Evolutionary conservation across 2,113 vertebrate genomes (phyloP).

Genomic region (Daphoenositta chrysoptera): DNA sequence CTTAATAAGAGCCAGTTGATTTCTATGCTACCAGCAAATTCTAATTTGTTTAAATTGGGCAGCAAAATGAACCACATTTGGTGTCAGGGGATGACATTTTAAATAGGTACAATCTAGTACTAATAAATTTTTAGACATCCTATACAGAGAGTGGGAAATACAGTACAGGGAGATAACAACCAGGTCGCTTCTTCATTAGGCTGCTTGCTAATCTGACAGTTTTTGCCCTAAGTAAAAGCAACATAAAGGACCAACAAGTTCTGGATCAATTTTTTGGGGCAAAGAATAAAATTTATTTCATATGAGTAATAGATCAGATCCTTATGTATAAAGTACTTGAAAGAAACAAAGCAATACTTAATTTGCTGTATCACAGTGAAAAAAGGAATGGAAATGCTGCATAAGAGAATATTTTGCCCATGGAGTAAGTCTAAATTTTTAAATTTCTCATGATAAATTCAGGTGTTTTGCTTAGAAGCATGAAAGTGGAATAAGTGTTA

Average conservation of each 20-base stretch:
- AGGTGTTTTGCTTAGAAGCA: background rate
- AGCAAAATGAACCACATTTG: background rate
- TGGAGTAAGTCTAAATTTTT: background rate
- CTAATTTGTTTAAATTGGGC: background rate
- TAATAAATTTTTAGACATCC: background rate
- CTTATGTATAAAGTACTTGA: background rate
- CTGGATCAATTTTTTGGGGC: background rate
- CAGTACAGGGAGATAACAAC: background rate
- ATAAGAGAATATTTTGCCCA: background rate
- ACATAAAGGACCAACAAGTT: background rate
- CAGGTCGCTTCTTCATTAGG: background rate
- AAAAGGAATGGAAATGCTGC: background rate
- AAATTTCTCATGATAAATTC: background rate
- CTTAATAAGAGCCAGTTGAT: background rate
- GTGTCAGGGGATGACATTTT: background rate
- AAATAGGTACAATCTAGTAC: background rate
- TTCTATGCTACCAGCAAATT: background rate
- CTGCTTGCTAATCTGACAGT: background rate
- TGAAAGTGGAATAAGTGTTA: background rate
- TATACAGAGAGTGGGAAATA: background rate
- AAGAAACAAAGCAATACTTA: background rate
- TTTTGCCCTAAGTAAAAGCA: background rate
- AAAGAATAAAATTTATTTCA: background rate
- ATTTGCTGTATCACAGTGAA: background rate
- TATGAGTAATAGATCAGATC: background rate